Percentiles rank a stretch among this genome's conserved stretches.
Conservation (phyloP, 2,113 vertebrate species). For the Dipodomys spectabilis region DNA sequence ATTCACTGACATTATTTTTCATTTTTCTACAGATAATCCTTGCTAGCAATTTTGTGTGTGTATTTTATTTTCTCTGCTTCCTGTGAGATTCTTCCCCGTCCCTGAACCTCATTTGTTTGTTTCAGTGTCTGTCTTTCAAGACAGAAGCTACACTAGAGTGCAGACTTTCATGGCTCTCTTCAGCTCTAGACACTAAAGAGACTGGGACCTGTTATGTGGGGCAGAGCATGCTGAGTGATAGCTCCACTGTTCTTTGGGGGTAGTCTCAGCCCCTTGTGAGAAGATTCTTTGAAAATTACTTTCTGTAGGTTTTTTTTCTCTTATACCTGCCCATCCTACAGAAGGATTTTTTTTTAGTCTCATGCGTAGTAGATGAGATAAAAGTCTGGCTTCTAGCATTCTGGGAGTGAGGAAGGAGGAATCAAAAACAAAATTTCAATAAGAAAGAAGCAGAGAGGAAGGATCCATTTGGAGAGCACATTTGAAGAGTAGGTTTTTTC, state of each 20-base stretch:
- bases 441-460: not conserved
- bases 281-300: not conserved
- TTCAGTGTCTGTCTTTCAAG: slow-evolving; percentile 12
- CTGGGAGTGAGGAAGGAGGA: not conserved
- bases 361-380: not conserved
- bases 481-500: not conserved
- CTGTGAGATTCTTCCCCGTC: not conserved
- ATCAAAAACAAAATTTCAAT: not conserved
- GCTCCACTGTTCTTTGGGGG: not conserved
- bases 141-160: not conserved
- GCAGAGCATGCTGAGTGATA: not conserved
- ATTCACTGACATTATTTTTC: not conserved
- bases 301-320: not conserved
- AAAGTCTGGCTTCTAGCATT: not conserved
- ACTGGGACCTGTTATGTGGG: not conserved
- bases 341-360: not conserved
- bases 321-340: not conserved
- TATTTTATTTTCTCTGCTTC: slow-evolving; percentile 8
- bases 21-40: not conserved
- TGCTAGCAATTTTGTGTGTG: not conserved
- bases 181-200: not conserved
- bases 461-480: not conserved
- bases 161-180: not conserved
- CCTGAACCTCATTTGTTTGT: not conserved
- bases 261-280: not conserved